A percentile compares a stretch with the other conserved stretches of the same genome.
These are phyloP conservation scores for Drosophila birchii DNA, from an alignment of 2,888 invertebrate species.

Conservation along the genomic window DNA sequence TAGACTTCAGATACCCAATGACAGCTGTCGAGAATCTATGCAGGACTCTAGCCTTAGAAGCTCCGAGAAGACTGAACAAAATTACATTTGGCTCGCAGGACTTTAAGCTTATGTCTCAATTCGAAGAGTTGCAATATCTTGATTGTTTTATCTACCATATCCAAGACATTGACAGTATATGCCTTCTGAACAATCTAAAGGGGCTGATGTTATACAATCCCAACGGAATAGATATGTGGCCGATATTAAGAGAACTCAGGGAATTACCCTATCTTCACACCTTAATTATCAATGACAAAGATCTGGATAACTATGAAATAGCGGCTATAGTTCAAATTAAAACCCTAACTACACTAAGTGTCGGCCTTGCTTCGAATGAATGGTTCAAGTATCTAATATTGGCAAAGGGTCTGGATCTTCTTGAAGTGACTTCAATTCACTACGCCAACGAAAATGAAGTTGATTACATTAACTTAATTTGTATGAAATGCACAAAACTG, in stretches of 20 bases:
- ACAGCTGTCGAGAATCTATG: neutral
- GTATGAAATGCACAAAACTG: neutral
- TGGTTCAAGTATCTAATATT: neutral
- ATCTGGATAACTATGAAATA: slow-evolving; percentile 2
- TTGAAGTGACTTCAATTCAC: neutral
- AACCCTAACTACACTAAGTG: neutral
- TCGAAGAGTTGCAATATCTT: neutral
- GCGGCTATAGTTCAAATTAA: neutral
- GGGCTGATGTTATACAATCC: neutral
- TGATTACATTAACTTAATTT: slow-evolving; percentile 1
- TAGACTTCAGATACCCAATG: neutral
- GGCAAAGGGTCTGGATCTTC: neutral
- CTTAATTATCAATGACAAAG: neutral
- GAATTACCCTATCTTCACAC: neutral
- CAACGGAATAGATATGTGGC: neutral
- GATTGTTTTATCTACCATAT: neutral
- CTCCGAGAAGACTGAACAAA: neutral
- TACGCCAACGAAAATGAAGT: neutral
- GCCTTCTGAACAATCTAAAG: neutral
- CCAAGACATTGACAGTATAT: neutral
- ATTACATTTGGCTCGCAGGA: slow-evolving; percentile 2
- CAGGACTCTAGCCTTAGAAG: neutral
- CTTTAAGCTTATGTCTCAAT: slow-evolving; percentile 5
- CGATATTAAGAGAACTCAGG: neutral
- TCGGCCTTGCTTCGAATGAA: neutral